Base-by-base conservation (phyloP, 2,797 vertebrate genomes). In the Melanotaenia maccullochi region DNA sequence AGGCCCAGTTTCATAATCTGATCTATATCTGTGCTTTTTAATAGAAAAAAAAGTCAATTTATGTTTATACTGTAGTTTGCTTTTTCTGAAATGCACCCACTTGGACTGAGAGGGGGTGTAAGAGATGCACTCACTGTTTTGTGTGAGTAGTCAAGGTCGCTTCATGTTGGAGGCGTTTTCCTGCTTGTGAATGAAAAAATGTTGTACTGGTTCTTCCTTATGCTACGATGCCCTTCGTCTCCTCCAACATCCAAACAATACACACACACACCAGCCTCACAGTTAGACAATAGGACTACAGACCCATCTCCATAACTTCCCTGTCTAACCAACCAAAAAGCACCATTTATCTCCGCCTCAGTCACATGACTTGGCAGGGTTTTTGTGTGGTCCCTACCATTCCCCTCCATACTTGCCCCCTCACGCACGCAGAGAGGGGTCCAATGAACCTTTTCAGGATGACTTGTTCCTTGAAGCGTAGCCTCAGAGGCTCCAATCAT, bases 241-340 rank as follows among this genome's bases (percentile, higher is more conserved):
- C 78, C 72, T 65, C 71, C 24, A 36, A 75, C 63, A 69, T 60
- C 12, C 76, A 44, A 67, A 73, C 60, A 68, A 71, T 56, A 69
- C n/a, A 65, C n/a, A 65, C 3, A 61, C 65, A 70, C 20, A 52
- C 38, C 75, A 36, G 57, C 68, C 51, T 76, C 62, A 63, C 66
- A 59, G 63, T 62, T 62, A 75, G 52, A 93, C 91, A 93, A 89
- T 91, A 75, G 71, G 71, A 63, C 87, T 69, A 81, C 75, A 86
- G 84, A 84, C 75, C 66, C 81, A 89, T 90, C 92, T 87, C 88
- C 85, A 88, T 90, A 85, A 90, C 91, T 90, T 90, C 77, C 75
- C 62, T 38, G 38, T 63, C 67, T 30, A 64, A 62, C 86, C 88
- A 88, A 86, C 77, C 76, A 79, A 89, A 89, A 85, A 76, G 71